Base-by-base conservation (phyloP, 2,113 vertebrate genomes). In the Thryonomys swinderianus region DNA sequence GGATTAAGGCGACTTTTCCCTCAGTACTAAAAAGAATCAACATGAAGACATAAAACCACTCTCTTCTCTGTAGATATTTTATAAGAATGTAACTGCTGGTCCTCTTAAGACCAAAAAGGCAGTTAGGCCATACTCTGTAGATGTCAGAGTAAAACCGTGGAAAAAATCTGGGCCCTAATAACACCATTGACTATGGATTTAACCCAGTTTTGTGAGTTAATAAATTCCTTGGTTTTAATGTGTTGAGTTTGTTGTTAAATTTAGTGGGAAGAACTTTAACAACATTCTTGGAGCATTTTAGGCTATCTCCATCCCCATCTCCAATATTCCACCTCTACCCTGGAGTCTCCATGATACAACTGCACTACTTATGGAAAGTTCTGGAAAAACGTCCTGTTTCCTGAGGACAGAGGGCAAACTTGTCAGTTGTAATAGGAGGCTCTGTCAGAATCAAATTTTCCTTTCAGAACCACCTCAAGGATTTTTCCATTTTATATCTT, bases 191-290 rank as follows among this genome's bases (percentile, higher is more conserved):
- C 0, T 0, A 34, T 16, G 20, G 25, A n/a, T 59, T n/a, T 32
- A 37, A 73, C 6, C 10, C 20, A 16, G 42, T 48, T 27, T 64
- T 45, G 8, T 40, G 25, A 79, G 45, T 40, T 40, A 67, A 59
- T 79, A 40, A 71, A 85, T 78, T 90, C 82, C n/a, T 82, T 59
- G 2, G 23, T 57, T 37, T 81, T 85, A 85, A 66, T 59, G 23
- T 78, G 59, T 62, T 40, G 5, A 40, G 3, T 18, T 82, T 14
- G 17, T 10, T 69, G 9, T 20, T 76, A 91, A 18, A n/a, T 42
- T 25, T 5, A 55, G 20, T 7, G 53, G 23, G 10, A 88, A 51
- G 20, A 27, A 55, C 71, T 71, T 53, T 53, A 34, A 20, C 1
- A 81, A 12, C 45, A 48, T 27, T 57, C 27, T 62, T 13, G 20